Base-by-base conservation (phyloP, 1,140 invertebrate species). In the Drosophila rufa region DNA sequence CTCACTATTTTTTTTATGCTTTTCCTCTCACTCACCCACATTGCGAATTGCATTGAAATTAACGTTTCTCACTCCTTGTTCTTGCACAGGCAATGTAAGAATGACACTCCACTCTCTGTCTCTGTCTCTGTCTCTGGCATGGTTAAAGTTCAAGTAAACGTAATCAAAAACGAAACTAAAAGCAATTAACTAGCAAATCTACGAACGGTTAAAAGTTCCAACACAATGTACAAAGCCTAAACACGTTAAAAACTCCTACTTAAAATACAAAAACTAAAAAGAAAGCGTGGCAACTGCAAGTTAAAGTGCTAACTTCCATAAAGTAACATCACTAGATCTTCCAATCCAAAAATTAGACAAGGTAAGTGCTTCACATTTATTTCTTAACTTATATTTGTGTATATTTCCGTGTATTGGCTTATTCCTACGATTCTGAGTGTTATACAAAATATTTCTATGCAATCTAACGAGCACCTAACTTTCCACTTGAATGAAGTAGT, bases 161-260 rank as follows among this genome's bases (percentile, higher is more conserved):
- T 40, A 40, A 71, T 40, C 42, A 5, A 48, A 62, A 56, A 27
- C 19, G 40, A 50, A 69, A 27, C 59, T 50, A 30, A 53, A 51
- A 65, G 22, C 27, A 66, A 22, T 7, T 45, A 69, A 30, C 40
- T 67, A 67, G 55, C 11, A 38, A 59, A 38, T 51, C 38, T 40
- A 36, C 27, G 70, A 73, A 73, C 69, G 69, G 69, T 73, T 59
- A 1, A 71, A 73, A 73, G 69, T 73, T 73, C 69, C 69, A 73
- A 69, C 67, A 73, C 69, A 59, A 73, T 73, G 69, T 73, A 73
- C 69, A 73, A 73, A 73, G 67, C 25, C 69, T 38, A 73, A 59
- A 73, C 69, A 71, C 42, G 55, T 58, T 43, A 60, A 73, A 70
- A 67, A 67, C 15, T 70, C 40, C 40, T 55, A 68, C 14, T 38